These are phyloP conservation scores for Tortricodes alternella DNA, from an alignment of 2,888 invertebrate genomes.

Conservation along the genomic window DNA sequence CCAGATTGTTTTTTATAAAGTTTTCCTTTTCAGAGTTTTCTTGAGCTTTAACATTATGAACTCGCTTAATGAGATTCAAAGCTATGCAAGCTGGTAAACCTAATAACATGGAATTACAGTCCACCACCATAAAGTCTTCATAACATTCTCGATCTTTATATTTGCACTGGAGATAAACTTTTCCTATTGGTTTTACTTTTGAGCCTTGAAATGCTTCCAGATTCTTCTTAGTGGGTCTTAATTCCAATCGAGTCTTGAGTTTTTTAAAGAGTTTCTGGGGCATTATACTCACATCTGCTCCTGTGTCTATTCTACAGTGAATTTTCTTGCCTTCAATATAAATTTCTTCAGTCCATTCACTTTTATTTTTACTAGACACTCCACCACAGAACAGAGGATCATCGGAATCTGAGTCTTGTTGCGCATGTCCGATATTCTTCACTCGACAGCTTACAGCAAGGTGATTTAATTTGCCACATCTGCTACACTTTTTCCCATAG, in stretches of 20 bases:
- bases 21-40: background rate
- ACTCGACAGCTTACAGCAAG: background rate
- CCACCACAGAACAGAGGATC: background rate
- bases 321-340: conserved; percentile 20
- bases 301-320: conserved; percentile 31
- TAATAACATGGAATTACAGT: conserved; percentile 25
- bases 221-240: background rate
- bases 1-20: background rate
- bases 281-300: conserved; percentile 33
- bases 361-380: background rate
- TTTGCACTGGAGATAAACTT: conserved; percentile 13
- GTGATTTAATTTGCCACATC: background rate
- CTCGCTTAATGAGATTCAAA: conserved; percentile 12
- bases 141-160: conserved; percentile 24
- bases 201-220: background rate
- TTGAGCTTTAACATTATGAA: background rate
- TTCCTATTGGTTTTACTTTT: background rate
- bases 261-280: background rate
- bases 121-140: conserved; percentile 31
- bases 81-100: conserved; percentile 26
- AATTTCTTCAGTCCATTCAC: background rate
- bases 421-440: background rate
- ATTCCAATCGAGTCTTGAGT: background rate
- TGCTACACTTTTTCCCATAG: conserved; percentile 1
- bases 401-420: background rate